phyloP scores from a whole-genome alignment of 23 tunicate species.

The Trididemnum clinides region DNA sequence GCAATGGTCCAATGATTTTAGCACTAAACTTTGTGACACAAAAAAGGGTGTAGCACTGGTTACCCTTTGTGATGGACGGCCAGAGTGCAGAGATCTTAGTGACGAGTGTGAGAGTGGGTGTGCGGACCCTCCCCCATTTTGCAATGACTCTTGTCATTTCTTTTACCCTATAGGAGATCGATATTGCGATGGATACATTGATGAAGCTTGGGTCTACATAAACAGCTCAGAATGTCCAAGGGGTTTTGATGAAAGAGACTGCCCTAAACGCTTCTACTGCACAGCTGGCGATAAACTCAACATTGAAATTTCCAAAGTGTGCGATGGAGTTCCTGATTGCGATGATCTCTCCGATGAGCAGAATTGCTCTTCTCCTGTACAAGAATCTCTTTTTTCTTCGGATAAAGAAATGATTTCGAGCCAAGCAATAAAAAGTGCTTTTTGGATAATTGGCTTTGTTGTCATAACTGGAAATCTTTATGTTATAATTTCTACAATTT shows the following conservation, averaged over 20 bases:
- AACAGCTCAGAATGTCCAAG: constrained; percentile 13
- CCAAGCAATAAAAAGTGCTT: background rate
- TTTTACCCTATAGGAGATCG: constrained; percentile 39
- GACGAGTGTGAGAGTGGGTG: constrained; percentile 59
- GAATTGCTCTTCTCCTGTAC: background rate
- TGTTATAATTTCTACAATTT: background rate
- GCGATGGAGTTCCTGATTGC: constrained; percentile 5
- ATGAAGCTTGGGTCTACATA: constrained; percentile 38
- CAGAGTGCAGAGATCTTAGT: constrained; percentile 41
- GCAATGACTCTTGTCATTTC: constrained; percentile 24
- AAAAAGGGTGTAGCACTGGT: constrained; percentile 7
- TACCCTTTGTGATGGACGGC: constrained; percentile 36
- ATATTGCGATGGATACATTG: constrained; percentile 37
- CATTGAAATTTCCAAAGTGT: background rate
- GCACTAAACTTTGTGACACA: too few relatives aligned
- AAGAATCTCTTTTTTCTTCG: background rate
- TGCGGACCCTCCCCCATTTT: constrained; percentile 10
- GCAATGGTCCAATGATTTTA: too few relatives aligned
- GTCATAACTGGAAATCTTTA: constrained; percentile 4
- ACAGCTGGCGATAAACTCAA: background rate
- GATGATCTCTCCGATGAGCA: constrained; percentile 19
- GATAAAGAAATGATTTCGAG: background rate
- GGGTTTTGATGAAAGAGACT: constrained; percentile 32
- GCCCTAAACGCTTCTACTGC: constrained; percentile 21
- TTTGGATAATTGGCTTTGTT: background rate